Evolutionary conservation across 2,888 invertebrate genomes (phyloP), one percentile per base, ranked within the genome.

Genomic region (Plebejus melissa): DNA sequence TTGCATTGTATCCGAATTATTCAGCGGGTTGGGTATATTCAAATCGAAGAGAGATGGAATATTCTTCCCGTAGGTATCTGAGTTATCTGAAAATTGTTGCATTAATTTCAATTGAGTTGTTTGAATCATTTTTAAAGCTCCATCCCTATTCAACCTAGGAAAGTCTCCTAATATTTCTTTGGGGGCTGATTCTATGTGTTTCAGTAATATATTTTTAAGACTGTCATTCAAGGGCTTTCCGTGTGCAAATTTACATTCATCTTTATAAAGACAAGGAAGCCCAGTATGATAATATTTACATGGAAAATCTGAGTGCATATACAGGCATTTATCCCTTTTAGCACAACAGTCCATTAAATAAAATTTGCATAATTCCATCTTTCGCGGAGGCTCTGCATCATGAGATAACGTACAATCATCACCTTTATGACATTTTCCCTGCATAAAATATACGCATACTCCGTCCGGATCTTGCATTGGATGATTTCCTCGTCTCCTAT

Each of bases 251-350:
- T 98, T 98, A 92, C 99, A 99, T 78, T 96, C 96, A n/a, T 96
- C 96, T 84, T 95, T 95, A 74, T 95, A 95, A 79, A 95, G 95
- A 88, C 99, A 99, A 76, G 96, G 96, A 88, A 97, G 95, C 79
- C 98, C 98, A 75, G 98, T 97, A 87, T 99, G 99, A 90, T 96
- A 98, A 93, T 97, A 99, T 94, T 99, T 99, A 93, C 99, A 99
- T 28, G 99, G 99, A 88, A 98, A 99, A 88, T 99, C 98, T 83
- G 97, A 96, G 92, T 99, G 99, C 97, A 99, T 97, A 86, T 98
- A 99, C 32, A 98, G 94, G 93, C 99, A 99, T 90, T 98, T 97
- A 82, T 98, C 98, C 83, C 98, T 96, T 92, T 99, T 99, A 75
- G 97, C 97, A 93, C 99, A 99, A 88, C 98, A 98, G 81, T 98